Evolutionary conservation across 2,797 vertebrate genomes (phyloP), one percentile per base, ranked within the genome.

Genomic region (Cossypha caffra): DNA sequence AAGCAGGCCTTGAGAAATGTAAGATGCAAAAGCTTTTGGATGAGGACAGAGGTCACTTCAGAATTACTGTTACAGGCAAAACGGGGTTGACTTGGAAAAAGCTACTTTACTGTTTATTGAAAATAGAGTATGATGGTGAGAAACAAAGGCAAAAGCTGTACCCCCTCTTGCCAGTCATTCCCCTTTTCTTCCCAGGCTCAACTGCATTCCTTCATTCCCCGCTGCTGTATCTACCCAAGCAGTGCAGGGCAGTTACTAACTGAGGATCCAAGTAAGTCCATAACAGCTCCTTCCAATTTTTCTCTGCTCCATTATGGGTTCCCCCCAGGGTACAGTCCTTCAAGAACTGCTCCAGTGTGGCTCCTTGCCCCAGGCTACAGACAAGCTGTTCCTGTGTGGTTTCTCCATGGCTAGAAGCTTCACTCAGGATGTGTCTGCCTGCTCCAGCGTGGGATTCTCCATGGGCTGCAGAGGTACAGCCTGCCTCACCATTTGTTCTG

Each of bases 211-310:
- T 71, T 71, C 13, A 26, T 64, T 77, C 37, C 4, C 28, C n/a
- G 0, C 14, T 79, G 16, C 4, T 42, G 14, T 33, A 18, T 13
- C 15, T 24, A 5, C 8, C 9, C 31, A n/a, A 40, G 18, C 17
- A 15, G 20, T 1, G 1, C 19, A 52, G 54, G 25, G 7, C 4
- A 64, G 16, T 20, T 40, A 42, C 11, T 20, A 28, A 11, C 17
- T 8, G 15, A 19, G 18, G 10, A 9, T 9, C 10, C 52, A 17
- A 50, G 4, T 37, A 37, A 37, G 6, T 28, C n/a, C 0, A 0
- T 47, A n/a, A 33, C 7, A 37, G 8, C 5, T 87, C 3, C 26
- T 71, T 74, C 15, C 7, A 4, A 7, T 23, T 68, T 35, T 71
- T 35, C 28, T 50, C 12, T 50, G 12, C 18, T 86, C 9, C 21